Evolutionary conservation across 1,140 invertebrate species (phyloP), one percentile per base, ranked within the genome.

Genomic region (Sinella curviseta): DNA sequence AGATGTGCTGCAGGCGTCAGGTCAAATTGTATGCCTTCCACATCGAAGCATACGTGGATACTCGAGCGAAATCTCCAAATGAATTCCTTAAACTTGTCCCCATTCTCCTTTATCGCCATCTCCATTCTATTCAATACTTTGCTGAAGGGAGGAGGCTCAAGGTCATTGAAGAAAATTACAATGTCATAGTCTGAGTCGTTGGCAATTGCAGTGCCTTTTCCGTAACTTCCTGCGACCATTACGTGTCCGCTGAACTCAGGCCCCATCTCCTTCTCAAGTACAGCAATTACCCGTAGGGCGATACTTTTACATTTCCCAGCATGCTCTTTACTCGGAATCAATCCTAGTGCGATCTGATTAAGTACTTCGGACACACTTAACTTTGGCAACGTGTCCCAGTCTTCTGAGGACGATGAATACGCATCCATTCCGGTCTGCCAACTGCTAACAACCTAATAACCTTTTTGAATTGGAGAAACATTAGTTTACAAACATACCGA

Each of bases 141-240:
- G 3, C 26, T 31, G n/a, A 70, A 70, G 8, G 65, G 65, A n/a
- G n/a, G n/a, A 8, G 65, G 65, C 31, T 70, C 65, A 1, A 31
- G 65, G 30, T 70, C 65, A 30, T 70, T 70, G 31, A 70, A 70
- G 65, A 70, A 70, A 8, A 70, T 70, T 3, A 70, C 65, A 31
- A 70, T 70, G n/a, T 70, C 65, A n/a, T 70, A 70, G 31, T 70
- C 65, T 8, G 65, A 70, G 26, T 70, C 65, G 31, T 70, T 70
- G 2, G 30, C 24, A 33, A 70, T 70, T 31, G 65, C 65, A 1
- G 65, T 70, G 3, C 65, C 65, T n/a, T 70, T 70, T 33, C 65
- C 65, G 30, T 70, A 70, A 70, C 65, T 70, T 70, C 65, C 65
- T 4, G 65, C 65, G 12, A 70, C 65, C 65, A 70, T 70, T 33